Percentiles rank a stretch among this genome's conserved stretches.
Conservation (phyloP, 2,888 invertebrate species). For the Drosophila recens region DNA sequence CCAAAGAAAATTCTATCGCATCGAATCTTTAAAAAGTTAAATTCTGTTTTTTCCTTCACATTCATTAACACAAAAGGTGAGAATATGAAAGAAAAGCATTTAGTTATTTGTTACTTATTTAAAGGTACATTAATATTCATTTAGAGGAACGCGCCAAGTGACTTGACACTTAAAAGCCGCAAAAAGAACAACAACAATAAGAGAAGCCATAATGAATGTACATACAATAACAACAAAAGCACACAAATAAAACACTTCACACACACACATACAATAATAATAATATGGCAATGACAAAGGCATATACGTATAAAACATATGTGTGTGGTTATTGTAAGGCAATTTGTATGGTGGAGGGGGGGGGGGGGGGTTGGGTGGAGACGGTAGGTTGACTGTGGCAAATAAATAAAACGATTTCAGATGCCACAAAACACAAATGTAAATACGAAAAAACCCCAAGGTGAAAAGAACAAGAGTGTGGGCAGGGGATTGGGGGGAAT, state of each 20-base stretch:
- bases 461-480: slow-evolving; percentile 26
- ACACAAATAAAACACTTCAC: slow-evolving; percentile 39
- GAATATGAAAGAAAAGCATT: slow-evolving; percentile 32
- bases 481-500: neutral
- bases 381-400: slow-evolving; percentile 43
- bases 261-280: slow-evolving; percentile 52
- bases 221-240: slow-evolving; percentile 33
- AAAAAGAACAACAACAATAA: slow-evolving; percentile 46
- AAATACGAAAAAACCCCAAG: slow-evolving; percentile 61
- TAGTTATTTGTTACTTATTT: slow-evolving; percentile 55
- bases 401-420: slow-evolving; percentile 76
- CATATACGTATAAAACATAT: slow-evolving; percentile 67
- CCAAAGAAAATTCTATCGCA: neutral
- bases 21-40: neutral
- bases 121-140: slow-evolving; percentile 70
- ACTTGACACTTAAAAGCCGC: slow-evolving; percentile 65
- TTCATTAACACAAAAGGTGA: slow-evolving; percentile 20
- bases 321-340: slow-evolving; percentile 5
- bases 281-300: slow-evolving; percentile 51
- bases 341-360: neutral
- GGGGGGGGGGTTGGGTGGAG: slow-evolving; percentile 1
- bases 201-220: slow-evolving; percentile 50
- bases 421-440: slow-evolving; percentile 57
- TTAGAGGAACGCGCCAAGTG: slow-evolving; percentile 47
- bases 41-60: neutral